phyloP scores from a whole-genome alignment of 2,113 vertebrate genomes.

The Riparia riparia region DNA sequence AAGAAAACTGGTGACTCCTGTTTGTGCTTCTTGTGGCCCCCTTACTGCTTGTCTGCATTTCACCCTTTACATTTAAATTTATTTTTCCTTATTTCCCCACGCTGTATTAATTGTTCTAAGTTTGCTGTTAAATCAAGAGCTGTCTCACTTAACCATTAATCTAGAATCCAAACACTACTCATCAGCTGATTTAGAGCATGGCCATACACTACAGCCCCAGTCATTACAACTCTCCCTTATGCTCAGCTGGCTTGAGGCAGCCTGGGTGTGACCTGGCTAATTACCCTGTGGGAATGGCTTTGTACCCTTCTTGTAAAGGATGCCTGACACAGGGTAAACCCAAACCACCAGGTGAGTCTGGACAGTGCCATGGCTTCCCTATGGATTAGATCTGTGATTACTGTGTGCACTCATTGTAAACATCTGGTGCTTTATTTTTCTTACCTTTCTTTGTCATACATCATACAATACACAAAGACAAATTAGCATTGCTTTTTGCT shows the following conservation, averaged over 20 bases:
- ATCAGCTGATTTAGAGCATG: background rate
- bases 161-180: background rate
- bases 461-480: background rate
- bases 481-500: background rate
- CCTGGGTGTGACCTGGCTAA: background rate
- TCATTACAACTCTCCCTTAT: background rate
- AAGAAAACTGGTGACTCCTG: background rate
- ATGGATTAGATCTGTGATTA: background rate
- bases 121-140: background rate
- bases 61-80: background rate
- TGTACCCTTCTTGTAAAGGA: background rate
- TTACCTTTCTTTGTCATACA: background rate
- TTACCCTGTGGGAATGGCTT: background rate
- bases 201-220: background rate
- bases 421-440: background rate
- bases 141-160: background rate
- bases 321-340: background rate
- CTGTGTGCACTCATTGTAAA: background rate
- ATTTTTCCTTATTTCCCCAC: background rate
- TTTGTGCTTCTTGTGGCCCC: background rate
- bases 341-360: background rate
- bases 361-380: background rate
- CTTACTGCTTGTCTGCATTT: background rate
- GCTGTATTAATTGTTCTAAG: fast-evolving
- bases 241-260: background rate